phyloP scores from a whole-genome alignment of 2,888 invertebrate genomes.

The Dasysyrphus tricinctus region DNA sequence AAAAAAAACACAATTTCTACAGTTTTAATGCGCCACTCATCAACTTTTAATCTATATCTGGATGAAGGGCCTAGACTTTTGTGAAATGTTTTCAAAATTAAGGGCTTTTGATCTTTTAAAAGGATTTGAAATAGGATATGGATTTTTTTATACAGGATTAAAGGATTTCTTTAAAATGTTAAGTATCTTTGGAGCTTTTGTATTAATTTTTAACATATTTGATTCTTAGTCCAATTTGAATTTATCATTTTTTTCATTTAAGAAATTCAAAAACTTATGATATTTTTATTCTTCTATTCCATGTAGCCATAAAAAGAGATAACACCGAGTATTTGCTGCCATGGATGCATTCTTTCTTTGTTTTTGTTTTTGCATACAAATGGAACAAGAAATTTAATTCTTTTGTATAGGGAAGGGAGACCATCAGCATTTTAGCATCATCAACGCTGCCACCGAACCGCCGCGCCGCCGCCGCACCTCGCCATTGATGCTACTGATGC shows the following conservation, averaged over 20 bases:
- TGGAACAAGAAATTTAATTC: constrained; percentile 42
- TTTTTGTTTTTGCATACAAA: constrained; percentile 45
- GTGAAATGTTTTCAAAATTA: too few relatives aligned
- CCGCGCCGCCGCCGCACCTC: background rate
- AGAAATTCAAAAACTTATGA: background rate
- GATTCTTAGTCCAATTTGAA: background rate
- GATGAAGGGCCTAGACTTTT: too few relatives aligned
- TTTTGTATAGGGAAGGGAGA: constrained; percentile 56
- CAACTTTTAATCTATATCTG: too few relatives aligned
- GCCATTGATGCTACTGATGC: constrained; percentile 15
- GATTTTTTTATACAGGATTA: too few relatives aligned
- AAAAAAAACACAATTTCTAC: too few relatives aligned
- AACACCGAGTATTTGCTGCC: constrained; percentile 28
- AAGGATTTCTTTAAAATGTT: too few relatives aligned
- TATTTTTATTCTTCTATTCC: constrained; percentile 25
- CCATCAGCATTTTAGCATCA: constrained; percentile 1
- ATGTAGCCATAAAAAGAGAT: constrained; percentile 20
- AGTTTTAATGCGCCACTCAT: too few relatives aligned
- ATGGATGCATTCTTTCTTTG: constrained; percentile 53
- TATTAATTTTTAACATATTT: too few relatives aligned
- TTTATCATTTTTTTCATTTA: background rate
- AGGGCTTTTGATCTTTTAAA: too few relatives aligned
- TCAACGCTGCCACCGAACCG: constrained; percentile 13
- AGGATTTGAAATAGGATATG: too few relatives aligned
- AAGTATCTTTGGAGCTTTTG: too few relatives aligned